Conservation (phyloP, 2,113 vertebrate species). For the Barnardius zonarius region DNA sequence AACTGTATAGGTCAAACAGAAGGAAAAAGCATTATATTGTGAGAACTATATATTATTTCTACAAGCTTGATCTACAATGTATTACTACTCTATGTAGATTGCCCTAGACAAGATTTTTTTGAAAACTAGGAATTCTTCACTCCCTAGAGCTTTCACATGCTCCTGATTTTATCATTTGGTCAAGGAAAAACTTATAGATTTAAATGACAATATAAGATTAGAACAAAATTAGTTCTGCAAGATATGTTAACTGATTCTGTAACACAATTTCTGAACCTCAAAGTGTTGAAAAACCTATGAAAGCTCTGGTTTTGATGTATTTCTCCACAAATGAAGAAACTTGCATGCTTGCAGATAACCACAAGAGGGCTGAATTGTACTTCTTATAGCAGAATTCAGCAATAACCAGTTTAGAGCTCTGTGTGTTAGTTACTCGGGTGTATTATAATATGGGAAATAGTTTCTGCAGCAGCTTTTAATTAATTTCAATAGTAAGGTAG, state of each 20-base stretch:
- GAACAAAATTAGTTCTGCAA: background rate
- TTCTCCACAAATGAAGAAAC: background rate
- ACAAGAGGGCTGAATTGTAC: constrained; percentile 36
- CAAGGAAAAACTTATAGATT: background rate
- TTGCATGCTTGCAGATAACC: background rate
- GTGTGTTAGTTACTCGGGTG: background rate
- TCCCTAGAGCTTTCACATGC: background rate
- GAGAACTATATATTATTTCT: background rate
- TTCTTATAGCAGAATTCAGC: background rate
- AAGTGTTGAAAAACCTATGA: background rate
- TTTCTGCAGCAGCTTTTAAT: background rate
- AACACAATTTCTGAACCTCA: background rate
- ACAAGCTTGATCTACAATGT: background rate
- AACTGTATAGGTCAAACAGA: background rate
- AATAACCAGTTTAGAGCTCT: background rate
- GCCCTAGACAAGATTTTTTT: background rate
- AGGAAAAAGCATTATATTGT: background rate
- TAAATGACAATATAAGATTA: background rate
- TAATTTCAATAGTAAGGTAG: background rate
- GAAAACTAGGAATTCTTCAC: background rate
- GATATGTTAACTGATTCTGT: background rate
- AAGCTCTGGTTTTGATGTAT: background rate
- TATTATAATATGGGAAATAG: background rate
- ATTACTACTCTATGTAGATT: background rate
- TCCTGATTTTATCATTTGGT: background rate